Conservation (phyloP, 2,888 invertebrate species). For the Cheilosia grossa region DNA sequence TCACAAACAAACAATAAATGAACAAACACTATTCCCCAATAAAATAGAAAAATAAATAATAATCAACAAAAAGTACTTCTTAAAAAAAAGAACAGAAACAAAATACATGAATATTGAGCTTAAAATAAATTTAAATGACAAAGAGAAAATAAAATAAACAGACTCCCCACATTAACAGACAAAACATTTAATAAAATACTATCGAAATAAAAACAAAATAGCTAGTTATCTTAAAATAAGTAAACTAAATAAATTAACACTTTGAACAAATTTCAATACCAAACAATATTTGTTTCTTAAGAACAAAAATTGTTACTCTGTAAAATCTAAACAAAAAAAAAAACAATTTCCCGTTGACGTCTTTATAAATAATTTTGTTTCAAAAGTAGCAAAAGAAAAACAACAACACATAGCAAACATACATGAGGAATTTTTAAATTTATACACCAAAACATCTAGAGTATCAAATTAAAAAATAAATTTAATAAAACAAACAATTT, state of each 20-base stretch:
- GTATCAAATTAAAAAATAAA: conserved; percentile 67
- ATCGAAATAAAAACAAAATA: conserved; percentile 49
- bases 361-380: conserved; percentile 54
- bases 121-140: conserved; percentile 45
- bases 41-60: conserved; percentile 31
- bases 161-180: conserved; percentile 28
- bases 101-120: conserved; percentile 61
- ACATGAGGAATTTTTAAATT: conserved; percentile 74
- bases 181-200: conserved; percentile 42
- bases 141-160: conserved; percentile 38
- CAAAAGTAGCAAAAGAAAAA: conserved; percentile 21
- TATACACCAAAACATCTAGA: conserved; percentile 70
- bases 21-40: conserved; percentile 24
- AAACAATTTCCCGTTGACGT: conserved; percentile 26
- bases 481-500: conserved; percentile 26
- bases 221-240: conserved; percentile 56
- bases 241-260: conserved; percentile 67
- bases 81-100: not conserved
- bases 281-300: conserved; percentile 27
- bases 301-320: conserved; percentile 31
- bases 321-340: conserved; percentile 52
- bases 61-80: conserved; percentile 52
- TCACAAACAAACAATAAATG: conserved; percentile 44
- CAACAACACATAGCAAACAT: conserved; percentile 39
- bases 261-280: conserved; percentile 22